Conservation (phyloP, 2,888 invertebrate genomes). For the Drosophila putrida region DNA sequence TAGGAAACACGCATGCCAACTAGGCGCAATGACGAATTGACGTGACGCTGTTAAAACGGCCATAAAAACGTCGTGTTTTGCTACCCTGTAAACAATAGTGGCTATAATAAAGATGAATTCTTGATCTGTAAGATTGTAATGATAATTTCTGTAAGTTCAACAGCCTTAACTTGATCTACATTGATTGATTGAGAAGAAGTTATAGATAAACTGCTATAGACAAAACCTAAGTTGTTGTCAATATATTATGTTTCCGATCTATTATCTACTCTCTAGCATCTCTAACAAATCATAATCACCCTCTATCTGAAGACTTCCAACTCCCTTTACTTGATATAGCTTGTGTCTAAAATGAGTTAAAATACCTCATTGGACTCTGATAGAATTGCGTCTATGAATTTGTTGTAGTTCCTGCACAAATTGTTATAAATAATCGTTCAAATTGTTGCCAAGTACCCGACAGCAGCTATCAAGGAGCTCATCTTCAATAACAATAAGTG, state of each 20-base stretch:
- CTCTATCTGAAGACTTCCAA: not conserved
- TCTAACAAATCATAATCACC: not conserved
- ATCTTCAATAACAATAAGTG: conserved; percentile 20
- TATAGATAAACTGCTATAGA: no score
- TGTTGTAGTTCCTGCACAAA: conserved; percentile 1
- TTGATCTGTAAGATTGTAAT: not conserved
- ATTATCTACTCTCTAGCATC: no score
- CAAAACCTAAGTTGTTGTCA: no score
- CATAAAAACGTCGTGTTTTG: conserved; percentile 15
- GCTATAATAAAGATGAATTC: not conserved
- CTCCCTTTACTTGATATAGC: not conserved
- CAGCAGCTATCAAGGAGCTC: conserved; percentile 10
- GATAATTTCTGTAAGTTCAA: not conserved
- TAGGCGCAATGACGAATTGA: conserved; percentile 27
- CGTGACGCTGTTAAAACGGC: conserved; percentile 25
- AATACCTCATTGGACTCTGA: not conserved
- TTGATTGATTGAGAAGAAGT: not conserved
- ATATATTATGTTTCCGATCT: no score
- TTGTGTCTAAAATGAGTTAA: not conserved
- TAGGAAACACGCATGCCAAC: conserved; percentile 2
- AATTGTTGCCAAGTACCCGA: conserved; percentile 14
- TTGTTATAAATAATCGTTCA: conserved; percentile 8
- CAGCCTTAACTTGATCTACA: not conserved
- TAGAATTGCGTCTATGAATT: conserved; percentile 1
- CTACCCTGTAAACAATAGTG: conserved; percentile 20